Evolutionary conservation across 1,140 invertebrate genomes (phyloP), one percentile per base, ranked within the genome.

Genomic region (Atta texana): DNA sequence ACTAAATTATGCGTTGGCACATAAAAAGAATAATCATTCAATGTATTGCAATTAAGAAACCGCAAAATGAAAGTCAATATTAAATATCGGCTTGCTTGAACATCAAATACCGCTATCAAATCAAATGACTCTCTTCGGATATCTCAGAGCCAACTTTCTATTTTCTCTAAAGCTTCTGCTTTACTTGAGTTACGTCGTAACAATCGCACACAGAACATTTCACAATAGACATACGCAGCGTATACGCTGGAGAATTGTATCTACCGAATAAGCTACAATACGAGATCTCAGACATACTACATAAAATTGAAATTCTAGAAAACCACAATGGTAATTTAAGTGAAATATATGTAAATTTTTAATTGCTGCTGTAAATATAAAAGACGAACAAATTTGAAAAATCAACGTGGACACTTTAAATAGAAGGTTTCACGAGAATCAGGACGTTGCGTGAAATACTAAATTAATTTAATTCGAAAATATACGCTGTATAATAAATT

Each of bases 101-200:
- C 86, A 61, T 64, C 88, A 68, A 77, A 89, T 85, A 53, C 21
- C 57, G 71, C 88, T 64, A 53, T 59, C 85, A 84, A 82, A 86
- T 76, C 89, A 80, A 76, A 57, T 39, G 89, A 64, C 66, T 89
- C 72, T 72, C 77, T 59, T 49, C 39, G 72, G 72, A 87, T 39
- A 16, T 16, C 88, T 90, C 72, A 68, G 82, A 78, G 76, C 75
- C 69, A 87, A 74, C 66, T 80, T 89, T 85, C 69, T 57, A 59
- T 77, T 78, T 78, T 80, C 89, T 57, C 21, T 51, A 51, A 69
- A 69, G 57, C 51, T 21, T 81, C 53, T 66, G 72, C 76, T 86
- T 74, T 69, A 88, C 53, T 71, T 72, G 88, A 87, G 49, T 81
- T 86, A 44, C 68, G 49, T 44, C 39, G 71, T 74, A 51, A 51